A percentile compares a stretch with the other conserved stretches of the same genome.
phyloP scores from a whole-genome alignment of 2,113 vertebrate species.

The Pterophyllum scalare region DNA sequence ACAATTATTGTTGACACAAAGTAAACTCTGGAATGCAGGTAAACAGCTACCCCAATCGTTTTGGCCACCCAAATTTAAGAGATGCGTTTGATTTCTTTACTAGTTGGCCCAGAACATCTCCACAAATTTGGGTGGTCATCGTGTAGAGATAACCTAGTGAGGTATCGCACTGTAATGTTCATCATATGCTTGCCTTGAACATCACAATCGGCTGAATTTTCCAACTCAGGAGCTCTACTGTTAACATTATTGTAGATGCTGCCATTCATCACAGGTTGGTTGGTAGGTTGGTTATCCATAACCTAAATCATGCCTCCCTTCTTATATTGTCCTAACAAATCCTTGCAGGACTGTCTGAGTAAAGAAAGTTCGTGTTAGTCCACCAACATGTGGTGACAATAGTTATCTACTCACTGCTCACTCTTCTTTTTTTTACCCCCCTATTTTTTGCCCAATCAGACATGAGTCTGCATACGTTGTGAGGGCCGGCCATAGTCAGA shows the following conservation, averaged over 20 bases:
- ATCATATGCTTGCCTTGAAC: slow-evolving; percentile 50
- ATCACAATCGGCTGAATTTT: slow-evolving; percentile 61
- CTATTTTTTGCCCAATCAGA: slow-evolving; percentile 77
- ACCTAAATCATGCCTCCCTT: slow-evolving; percentile 51
- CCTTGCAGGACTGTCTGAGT: slow-evolving; percentile 47
- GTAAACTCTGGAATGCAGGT: slow-evolving; percentile 69
- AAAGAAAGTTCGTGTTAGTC: slow-evolving; percentile 71
- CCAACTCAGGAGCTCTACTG: slow-evolving; percentile 44
- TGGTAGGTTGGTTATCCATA: slow-evolving; percentile 31
- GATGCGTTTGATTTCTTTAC: slow-evolving; percentile 44
- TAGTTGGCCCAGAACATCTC: slow-evolving; percentile 49
- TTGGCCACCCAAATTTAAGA: slow-evolving; percentile 51
- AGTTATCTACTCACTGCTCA: slow-evolving; percentile 45
- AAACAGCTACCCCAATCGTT: slow-evolving; percentile 48
- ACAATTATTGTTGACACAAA: slow-evolving; percentile 52
- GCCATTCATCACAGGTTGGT: slow-evolving; percentile 44
- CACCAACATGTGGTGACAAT: slow-evolving; percentile 42
- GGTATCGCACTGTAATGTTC: slow-evolving; percentile 56
- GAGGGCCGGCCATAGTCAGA: slow-evolving; percentile 85
- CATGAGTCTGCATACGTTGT: slow-evolving; percentile 93
- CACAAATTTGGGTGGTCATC: slow-evolving; percentile 56
- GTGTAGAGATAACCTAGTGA: slow-evolving; percentile 47
- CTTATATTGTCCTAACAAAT: slow-evolving; percentile 53
- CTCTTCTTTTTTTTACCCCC: not conserved
- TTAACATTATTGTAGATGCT: slow-evolving; percentile 36